Evolutionary conservation across 2,797 vertebrate genomes (phyloP).

Genomic region (Remorina albescens): DNA sequence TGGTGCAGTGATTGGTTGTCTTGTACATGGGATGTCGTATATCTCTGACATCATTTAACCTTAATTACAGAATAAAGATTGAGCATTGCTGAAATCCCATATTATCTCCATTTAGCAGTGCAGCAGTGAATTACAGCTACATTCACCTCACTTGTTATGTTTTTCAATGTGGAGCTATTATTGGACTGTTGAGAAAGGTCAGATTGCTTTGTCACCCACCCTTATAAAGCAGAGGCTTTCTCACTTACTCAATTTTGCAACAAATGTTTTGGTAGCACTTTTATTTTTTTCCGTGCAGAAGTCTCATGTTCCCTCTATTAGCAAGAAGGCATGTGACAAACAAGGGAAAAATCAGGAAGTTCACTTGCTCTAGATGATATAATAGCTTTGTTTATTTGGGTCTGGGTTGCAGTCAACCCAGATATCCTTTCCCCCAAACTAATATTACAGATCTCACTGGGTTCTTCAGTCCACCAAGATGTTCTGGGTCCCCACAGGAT

Average conservation of each 20-base stretch:
- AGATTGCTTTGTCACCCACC: no score
- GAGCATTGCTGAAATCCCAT: constrained; percentile 4
- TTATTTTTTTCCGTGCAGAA: background rate
- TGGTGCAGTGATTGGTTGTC: constrained; percentile 1
- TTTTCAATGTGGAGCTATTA: background rate
- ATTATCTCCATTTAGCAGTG: constrained; percentile 1
- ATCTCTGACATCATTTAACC: constrained; percentile 26
- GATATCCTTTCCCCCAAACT: background rate
- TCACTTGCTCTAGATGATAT: background rate
- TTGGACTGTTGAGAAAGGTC: background rate
- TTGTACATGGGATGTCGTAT: background rate
- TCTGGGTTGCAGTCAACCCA: background rate
- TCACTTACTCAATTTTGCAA: background rate
- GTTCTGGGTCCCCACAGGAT: background rate
- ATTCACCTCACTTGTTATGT: background rate
- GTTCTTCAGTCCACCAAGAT: background rate
- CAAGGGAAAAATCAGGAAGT: constrained; percentile 1
- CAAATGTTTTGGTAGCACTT: background rate
- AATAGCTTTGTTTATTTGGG: background rate
- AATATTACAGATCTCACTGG: background rate
- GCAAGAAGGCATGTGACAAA: background rate
- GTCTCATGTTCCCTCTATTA: background rate
- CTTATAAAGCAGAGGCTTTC: no score
- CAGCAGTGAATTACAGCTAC: constrained; percentile 4
- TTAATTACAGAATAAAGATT: constrained; percentile 39